Conservation (phyloP, 2,888 invertebrate genomes). For the Ypsolopha sequella region DNA sequence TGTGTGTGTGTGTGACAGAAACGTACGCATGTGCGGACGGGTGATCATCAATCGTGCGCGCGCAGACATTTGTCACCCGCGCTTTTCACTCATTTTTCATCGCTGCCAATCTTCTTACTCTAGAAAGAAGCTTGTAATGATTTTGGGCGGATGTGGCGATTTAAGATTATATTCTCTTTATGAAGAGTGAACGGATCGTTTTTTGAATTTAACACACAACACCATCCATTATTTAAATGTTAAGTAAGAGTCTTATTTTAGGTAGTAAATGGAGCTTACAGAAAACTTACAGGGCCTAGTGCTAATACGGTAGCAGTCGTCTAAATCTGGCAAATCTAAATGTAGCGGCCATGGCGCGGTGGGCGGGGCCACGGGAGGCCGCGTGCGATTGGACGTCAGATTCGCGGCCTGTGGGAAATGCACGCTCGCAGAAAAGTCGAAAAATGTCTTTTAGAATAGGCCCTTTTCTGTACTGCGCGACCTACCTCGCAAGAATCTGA, state of each 20-base stretch:
- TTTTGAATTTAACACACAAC: background rate
- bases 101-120: conserved; percentile 1
- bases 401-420: conserved; percentile 31
- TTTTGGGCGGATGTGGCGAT: background rate
- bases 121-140: background rate
- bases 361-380: conserved; percentile 41
- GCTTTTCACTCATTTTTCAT: conserved; percentile 33
- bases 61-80: conserved; percentile 20
- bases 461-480: background rate
- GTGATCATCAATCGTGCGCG: conserved; percentile 42
- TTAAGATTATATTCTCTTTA: background rate
- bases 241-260: too few species aligned
- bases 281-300: too few species aligned
- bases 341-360: conserved; percentile 57
- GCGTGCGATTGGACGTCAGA: conserved; percentile 53
- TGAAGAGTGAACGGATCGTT: background rate
- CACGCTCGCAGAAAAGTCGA: background rate
- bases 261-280: too few species aligned
- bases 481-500: background rate
- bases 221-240: too few species aligned
- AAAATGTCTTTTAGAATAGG: background rate
- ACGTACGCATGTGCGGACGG: conserved; percentile 21
- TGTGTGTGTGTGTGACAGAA: background rate
- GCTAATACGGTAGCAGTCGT: conserved; percentile 13
- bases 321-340: conserved; percentile 58